These are phyloP conservation scores for Coleophora deauratella DNA, from an alignment of 2,888 invertebrate genomes.

Conservation along the genomic window DNA sequence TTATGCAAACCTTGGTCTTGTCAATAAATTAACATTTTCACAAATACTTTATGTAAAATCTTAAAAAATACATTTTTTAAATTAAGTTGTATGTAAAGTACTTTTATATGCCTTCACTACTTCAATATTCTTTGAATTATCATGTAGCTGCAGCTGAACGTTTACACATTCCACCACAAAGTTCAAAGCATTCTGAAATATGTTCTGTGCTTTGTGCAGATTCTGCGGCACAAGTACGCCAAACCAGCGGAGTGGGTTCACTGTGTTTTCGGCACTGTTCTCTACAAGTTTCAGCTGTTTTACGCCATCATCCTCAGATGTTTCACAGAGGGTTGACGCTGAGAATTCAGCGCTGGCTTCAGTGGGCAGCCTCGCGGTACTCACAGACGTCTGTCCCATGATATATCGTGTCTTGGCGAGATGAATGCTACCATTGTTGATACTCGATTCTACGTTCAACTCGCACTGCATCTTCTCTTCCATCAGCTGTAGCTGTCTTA, in stretches of 20 bases:
- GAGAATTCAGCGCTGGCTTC: constrained; percentile 72
- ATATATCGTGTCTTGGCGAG: constrained; percentile 86
- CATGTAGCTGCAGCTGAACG: constrained; percentile 76
- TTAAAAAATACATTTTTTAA: too few relatives aligned
- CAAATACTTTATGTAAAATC: too few relatives aligned
- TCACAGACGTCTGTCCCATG: constrained; percentile 82
- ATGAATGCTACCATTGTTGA: constrained; percentile 81
- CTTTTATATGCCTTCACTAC: constrained; percentile 37
- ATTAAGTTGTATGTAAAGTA: constrained; percentile 16
- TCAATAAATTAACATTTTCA: too few relatives aligned
- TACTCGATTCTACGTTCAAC: constrained; percentile 79
- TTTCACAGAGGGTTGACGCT: constrained; percentile 48
- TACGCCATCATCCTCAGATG: constrained; percentile 50
- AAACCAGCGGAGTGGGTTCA: constrained; percentile 89
- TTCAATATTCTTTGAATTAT: constrained; percentile 40
- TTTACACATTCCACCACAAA: constrained; percentile 80
- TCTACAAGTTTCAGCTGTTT: constrained; percentile 30
- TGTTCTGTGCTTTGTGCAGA: constrained; percentile 81
- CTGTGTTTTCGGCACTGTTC: constrained; percentile 16
- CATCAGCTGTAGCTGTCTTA: constrained; percentile 81
- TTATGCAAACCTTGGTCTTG: too few relatives aligned
- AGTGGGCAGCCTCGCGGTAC: constrained; percentile 80
- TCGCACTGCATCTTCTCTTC: constrained; percentile 81
- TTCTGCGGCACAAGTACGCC: constrained; percentile 88
- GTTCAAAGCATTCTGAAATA: constrained; percentile 81